Base-by-base conservation (phyloP, 1,140 invertebrate genomes). In the Linepithema humile region DNA sequence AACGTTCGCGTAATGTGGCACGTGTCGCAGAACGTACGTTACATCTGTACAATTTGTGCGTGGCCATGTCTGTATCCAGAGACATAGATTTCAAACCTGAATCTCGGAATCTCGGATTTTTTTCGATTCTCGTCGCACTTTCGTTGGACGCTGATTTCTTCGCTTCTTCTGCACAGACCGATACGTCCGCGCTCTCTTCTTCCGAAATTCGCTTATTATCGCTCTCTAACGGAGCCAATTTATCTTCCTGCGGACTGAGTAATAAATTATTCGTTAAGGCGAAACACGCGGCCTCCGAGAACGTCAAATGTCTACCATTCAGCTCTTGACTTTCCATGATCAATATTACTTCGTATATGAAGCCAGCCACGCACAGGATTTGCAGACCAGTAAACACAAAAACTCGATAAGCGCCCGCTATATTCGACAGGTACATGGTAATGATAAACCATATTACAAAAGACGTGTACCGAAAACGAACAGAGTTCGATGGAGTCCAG, bases 391-490 rank as follows among this genome's bases (percentile, higher is more conserved):
- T 93, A 91, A 97, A 97, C 64, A 95, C 94, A 64, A 95, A 92
- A 2, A 96, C 94, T 93, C 96, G 95, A 67, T 96, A 95, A 32
- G 94, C 92, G 9, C 95, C 95, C 32, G 96, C 94, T 38, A 95
- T 88, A 86, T 96, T 96, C 4, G 96, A 95, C 9, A 96, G 29
- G 88, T 95, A 96, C 65, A 96, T 94, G 60, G 95, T 96, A 26
- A 96, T 92, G 1, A 96, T 92, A 3, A 96, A 92, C 96, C 96
- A 97, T 1, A 96, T 90, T 0, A 95, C 90, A 57, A 95, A 95
- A 0, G 96, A 96, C 6, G 94, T 93, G 43, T 95, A 95, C 67
- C 95, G 94, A 87, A 96, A 97, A 45, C 95, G 88, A 23, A 86
- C 87, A 38, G 95, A 95, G 86, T 95, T 95, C 75, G 95, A 92